These are phyloP conservation scores for Narcine bancroftii DNA, from an alignment of 2,113 vertebrate species.

Conservation along the genomic window DNA sequence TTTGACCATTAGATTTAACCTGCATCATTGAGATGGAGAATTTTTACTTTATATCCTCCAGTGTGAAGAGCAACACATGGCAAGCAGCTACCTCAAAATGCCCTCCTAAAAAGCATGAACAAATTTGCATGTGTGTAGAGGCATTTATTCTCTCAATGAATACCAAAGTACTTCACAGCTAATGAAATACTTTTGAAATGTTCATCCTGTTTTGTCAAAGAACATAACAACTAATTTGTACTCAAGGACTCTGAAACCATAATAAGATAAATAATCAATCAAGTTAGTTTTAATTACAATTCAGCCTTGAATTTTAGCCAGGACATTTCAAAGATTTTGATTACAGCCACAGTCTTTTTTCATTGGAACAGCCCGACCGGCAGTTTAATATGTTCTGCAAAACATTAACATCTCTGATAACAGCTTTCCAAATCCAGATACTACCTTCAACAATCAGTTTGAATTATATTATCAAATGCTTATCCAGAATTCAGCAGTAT, in stretches of 20 bases:
- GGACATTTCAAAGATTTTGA: neutral
- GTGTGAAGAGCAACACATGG: neutral
- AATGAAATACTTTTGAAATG: neutral
- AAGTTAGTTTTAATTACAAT: neutral
- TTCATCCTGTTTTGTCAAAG: neutral
- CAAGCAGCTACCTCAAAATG: neutral
- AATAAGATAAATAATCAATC: neutral
- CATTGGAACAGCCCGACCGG: neutral
- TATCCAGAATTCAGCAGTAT: too few relatives aligned
- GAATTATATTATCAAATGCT: neutral
- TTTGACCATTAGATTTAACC: neutral
- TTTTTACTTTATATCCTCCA: neutral
- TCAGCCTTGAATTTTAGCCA: neutral
- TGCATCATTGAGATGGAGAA: neutral
- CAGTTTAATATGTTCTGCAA: neutral
- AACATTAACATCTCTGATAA: neutral
- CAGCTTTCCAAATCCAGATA: neutral
- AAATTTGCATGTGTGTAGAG: neutral
- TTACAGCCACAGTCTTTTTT: neutral
- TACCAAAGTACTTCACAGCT: neutral
- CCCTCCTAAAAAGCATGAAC: neutral
- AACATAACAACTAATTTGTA: neutral
- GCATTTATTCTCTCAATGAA: neutral
- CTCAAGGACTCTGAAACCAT: neutral
- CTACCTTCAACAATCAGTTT: neutral